Percentiles rank a stretch among this genome's conserved stretches.
phyloP scores from a whole-genome alignment of 1,140 invertebrate species.

The Aphaenogaster floridana region DNA sequence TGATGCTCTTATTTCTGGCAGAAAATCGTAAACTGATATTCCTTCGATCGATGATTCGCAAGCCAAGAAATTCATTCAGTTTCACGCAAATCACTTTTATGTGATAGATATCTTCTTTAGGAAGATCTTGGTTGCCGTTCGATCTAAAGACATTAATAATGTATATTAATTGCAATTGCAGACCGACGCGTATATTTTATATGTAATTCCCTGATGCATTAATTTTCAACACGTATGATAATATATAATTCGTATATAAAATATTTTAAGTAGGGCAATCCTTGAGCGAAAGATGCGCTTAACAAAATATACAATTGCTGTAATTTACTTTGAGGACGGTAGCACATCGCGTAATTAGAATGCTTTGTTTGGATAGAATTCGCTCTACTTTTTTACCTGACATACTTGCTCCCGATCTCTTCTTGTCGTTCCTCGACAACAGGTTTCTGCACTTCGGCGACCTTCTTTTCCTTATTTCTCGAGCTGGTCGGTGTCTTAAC shows the following conservation, averaged over 20 bases:
- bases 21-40: constrained; percentile 72
- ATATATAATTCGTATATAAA: background rate
- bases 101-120: background rate
- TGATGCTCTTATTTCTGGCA: constrained; percentile 49
- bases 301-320: background rate
- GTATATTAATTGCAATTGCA: background rate
- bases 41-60: constrained; percentile 69
- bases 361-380: constrained; percentile 60
- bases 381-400: constrained; percentile 68
- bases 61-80: constrained; percentile 68
- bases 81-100: constrained; percentile 70
- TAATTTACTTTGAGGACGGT: constrained; percentile 18
- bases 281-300: background rate
- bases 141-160: background rate
- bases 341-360: constrained; percentile 58
- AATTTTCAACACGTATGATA: background rate
- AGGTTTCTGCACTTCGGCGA: constrained; percentile 63
- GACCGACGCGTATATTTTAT: background rate
- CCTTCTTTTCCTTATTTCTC: constrained; percentile 70
- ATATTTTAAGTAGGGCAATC: background rate
- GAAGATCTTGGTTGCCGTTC: background rate
- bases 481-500: constrained; percentile 42
- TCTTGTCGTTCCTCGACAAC: constrained; percentile 58
- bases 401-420: constrained; percentile 63
- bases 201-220: background rate